A percentile compares a stretch with the other conserved stretches of the same genome.
Conservation (phyloP, 1,140 invertebrate genomes). For the Aradophagus sp. region DNA sequence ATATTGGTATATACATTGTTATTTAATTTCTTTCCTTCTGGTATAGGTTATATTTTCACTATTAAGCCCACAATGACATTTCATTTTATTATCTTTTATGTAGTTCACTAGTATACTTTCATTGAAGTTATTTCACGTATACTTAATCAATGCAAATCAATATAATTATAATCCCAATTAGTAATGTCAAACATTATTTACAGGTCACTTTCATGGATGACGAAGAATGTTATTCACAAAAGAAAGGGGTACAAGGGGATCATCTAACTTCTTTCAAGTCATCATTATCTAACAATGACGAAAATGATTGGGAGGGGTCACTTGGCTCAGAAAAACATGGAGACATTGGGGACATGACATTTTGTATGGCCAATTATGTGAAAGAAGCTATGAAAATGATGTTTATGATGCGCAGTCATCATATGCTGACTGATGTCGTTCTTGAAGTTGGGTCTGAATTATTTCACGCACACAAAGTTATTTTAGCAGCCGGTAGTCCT, state of each 20-base stretch:
- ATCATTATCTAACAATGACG: slow-evolving; percentile 48
- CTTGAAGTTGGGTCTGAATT: slow-evolving; percentile 88
- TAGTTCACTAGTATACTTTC: slow-evolving; percentile 22
- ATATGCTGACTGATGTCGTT: slow-evolving; percentile 92
- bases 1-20: no score
- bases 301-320: slow-evolving; percentile 62
- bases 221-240: slow-evolving; percentile 62
- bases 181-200: no score
- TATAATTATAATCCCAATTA: no score
- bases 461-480: slow-evolving; percentile 93
- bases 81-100: slow-evolving; percentile 47
- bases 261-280: slow-evolving; percentile 47
- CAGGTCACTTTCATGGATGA: slow-evolving; percentile 70
- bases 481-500: slow-evolving; percentile 93
- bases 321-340: slow-evolving; percentile 70
- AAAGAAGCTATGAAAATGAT: slow-evolving; percentile 92
- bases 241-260: slow-evolving; percentile 56
- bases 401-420: slow-evolving; percentile 90
- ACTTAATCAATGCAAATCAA: no score
- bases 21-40: no score
- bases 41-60: slow-evolving; percentile 46
- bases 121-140: background rate
- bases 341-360: slow-evolving; percentile 87
- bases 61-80: slow-evolving; percentile 47
- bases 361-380: slow-evolving; percentile 88